Evolutionary conservation across 2,113 vertebrate genomes (phyloP).

Genomic region (Oncorhynchus masou): DNA sequence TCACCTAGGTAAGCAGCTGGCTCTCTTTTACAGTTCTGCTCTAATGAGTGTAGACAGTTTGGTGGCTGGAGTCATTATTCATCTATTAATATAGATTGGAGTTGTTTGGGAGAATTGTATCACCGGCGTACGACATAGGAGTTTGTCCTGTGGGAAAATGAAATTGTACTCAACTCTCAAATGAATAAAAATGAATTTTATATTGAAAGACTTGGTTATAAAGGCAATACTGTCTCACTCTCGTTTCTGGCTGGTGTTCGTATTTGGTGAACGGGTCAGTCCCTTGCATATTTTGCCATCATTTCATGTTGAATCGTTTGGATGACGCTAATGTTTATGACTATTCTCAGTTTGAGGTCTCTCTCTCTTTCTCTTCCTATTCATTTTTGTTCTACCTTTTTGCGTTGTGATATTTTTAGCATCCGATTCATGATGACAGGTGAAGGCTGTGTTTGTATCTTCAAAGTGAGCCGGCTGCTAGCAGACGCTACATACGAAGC

Average conservation of each 20-base stretch:
- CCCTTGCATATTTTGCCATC: slow-evolving; percentile 29
- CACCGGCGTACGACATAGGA: slow-evolving; percentile 67
- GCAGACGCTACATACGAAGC: slow-evolving; percentile 29
- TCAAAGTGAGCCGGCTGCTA: slow-evolving; percentile 40
- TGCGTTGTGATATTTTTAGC: slow-evolving; percentile 38
- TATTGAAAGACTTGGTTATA: background rate
- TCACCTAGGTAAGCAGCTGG: slow-evolving; percentile 63
- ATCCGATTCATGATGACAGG: slow-evolving; percentile 35
- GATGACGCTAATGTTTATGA: slow-evolving; percentile 26
- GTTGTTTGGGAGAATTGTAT: slow-evolving; percentile 63
- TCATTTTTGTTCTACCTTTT: slow-evolving; percentile 7
- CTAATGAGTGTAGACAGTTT: slow-evolving; percentile 66
- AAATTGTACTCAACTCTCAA: background rate
- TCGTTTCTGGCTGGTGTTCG: background rate
- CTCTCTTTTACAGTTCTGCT: slow-evolving; percentile 60
- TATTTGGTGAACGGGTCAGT: background rate
- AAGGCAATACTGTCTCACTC: background rate
- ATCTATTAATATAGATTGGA: slow-evolving; percentile 68
- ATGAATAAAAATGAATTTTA: background rate
- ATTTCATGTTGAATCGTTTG: slow-evolving; percentile 30
- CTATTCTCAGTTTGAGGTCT: slow-evolving; percentile 4
- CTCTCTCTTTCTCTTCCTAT: background rate
- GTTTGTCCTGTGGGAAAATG: slow-evolving; percentile 55
- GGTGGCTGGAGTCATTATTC: slow-evolving; percentile 61
- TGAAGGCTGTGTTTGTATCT: slow-evolving; percentile 41